phyloP scores from a whole-genome alignment of 2,797 vertebrate genomes.

The Tokudaia tokunoshimensis region DNA sequence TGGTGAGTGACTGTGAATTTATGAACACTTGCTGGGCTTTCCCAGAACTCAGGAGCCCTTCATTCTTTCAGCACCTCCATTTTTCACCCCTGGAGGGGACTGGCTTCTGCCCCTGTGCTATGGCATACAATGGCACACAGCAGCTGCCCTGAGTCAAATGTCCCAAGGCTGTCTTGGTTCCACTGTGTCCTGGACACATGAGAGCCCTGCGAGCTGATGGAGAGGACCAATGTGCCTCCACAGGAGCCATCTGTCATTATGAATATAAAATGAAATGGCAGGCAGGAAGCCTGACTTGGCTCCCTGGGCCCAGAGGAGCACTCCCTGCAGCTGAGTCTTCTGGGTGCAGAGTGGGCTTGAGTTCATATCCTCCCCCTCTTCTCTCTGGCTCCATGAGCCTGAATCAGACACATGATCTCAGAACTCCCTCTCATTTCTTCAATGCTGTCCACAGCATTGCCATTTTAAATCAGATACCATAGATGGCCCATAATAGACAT shows the following conservation, averaged over 20 bases:
- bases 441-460: neutral
- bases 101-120: neutral
- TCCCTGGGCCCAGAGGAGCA: neutral
- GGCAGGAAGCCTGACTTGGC: constrained; percentile 76
- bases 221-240: constrained; percentile 67
- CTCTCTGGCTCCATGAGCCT: neutral
- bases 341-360: neutral
- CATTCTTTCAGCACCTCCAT: neutral
- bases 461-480: neutral
- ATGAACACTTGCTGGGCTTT: neutral
- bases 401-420: neutral
- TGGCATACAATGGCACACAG: neutral
- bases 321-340: neutral
- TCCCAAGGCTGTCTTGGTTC: neutral
- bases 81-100: neutral
- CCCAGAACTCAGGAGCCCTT: neutral
- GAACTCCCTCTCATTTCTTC: neutral
- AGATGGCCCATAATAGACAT: fast-evolving
- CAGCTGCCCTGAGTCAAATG: neutral
- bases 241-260: constrained; percentile 74
- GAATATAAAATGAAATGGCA: constrained; percentile 83
- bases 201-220: constrained; percentile 70
- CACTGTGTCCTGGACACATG: constrained; percentile 26
- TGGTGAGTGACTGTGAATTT: neutral
- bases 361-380: neutral